Evolutionary conservation across 2,888 invertebrate genomes (phyloP).

Genomic region (Plusia festucae): DNA sequence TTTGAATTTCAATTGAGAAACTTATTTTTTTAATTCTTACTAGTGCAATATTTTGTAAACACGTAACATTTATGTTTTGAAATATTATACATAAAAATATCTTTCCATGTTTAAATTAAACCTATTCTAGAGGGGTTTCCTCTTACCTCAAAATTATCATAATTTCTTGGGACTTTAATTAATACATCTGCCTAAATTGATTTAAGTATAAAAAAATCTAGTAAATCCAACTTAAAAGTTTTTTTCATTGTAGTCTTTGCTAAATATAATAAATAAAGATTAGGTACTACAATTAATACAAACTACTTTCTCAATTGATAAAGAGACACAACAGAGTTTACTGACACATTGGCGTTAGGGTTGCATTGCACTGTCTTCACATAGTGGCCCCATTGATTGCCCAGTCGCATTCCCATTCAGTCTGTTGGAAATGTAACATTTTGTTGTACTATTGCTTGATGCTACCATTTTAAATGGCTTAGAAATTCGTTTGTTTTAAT

Average conservation of each 20-base stretch:
- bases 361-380: constrained; percentile 51
- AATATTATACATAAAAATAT: too few relatives aligned
- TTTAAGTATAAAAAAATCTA: too few relatives aligned
- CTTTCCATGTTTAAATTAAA: too few relatives aligned
- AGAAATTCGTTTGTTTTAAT: neutral
- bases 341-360: constrained; percentile 60
- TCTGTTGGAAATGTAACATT: constrained; percentile 56
- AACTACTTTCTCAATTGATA: constrained; percentile 40
- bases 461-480: constrained; percentile 21
- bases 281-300: constrained; percentile 22
- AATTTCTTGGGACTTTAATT: too few relatives aligned
- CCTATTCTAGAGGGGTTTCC: too few relatives aligned
- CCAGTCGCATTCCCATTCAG: constrained; percentile 58
- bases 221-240: too few relatives aligned
- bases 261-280: neutral
- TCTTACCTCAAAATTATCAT: too few relatives aligned
- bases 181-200: too few relatives aligned
- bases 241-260: too few relatives aligned
- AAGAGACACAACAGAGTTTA: constrained; percentile 57
- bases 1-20: neutral
- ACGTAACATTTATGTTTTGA: too few relatives aligned
- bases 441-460: constrained; percentile 41
- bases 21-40: neutral
- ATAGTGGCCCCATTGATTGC: constrained; percentile 60
- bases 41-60: too few relatives aligned